phyloP scores from a whole-genome alignment of 2,888 invertebrate genomes.

The Candidula unifasciata region DNA sequence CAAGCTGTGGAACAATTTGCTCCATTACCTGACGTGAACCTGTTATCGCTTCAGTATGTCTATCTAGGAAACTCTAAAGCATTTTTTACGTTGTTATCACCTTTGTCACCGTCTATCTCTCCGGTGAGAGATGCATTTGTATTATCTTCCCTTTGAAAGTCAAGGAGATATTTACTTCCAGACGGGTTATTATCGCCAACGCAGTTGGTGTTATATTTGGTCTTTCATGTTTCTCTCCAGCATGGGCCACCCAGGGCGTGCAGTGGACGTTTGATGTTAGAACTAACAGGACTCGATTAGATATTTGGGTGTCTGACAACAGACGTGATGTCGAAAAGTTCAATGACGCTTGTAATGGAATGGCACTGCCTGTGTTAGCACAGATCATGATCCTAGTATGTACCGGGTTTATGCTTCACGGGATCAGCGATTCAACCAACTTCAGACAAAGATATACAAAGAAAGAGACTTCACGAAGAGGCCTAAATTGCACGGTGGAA shows the following conservation, averaged over 20 bases:
- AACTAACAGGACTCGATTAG: not conserved
- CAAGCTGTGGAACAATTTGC: not conserved
- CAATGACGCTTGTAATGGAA: not conserved
- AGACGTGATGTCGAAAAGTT: not conserved
- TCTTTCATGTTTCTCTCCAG: not conserved
- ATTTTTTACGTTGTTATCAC: not conserved
- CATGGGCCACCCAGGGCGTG: not conserved
- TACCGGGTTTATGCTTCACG: not conserved
- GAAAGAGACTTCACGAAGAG: too few species aligned
- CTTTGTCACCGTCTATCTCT: not conserved
- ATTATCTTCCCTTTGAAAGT: not conserved
- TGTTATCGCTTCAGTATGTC: not conserved
- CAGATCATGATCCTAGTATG: not conserved
- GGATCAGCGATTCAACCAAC: not conserved
- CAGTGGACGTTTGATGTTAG: not conserved
- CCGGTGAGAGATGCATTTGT: conserved; percentile 9
- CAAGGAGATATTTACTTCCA: not conserved
- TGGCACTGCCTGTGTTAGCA: not conserved
- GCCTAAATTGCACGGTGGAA: not conserved
- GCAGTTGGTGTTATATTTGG: not conserved
- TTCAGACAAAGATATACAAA: not conserved
- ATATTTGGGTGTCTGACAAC: not conserved
- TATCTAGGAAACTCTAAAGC: not conserved
- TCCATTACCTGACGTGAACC: not conserved
- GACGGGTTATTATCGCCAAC: not conserved